Conservation (phyloP, 2,888 invertebrate genomes). For the Callimorpha dominula region DNA sequence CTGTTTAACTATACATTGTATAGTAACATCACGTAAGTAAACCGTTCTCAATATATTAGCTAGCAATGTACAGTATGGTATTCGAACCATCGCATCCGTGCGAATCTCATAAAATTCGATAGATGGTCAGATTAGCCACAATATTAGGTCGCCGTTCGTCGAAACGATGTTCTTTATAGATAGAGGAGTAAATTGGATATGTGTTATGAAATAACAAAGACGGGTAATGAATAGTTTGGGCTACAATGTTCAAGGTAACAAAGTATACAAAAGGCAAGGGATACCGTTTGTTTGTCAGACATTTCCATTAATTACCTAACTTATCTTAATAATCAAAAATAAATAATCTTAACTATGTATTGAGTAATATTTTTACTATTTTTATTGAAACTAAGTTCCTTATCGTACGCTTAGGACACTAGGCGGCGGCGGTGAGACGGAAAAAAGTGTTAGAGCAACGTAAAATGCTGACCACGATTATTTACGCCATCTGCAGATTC, state of each 20-base stretch:
- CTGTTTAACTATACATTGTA: background rate
- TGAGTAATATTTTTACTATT: no score
- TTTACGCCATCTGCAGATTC: no score
- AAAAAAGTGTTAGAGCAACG: no score
- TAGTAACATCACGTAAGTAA: background rate
- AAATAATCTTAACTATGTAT: no score
- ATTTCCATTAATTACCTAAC: background rate
- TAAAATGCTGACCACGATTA: no score
- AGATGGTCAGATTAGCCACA: conserved; percentile 31
- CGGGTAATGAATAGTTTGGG: conserved; percentile 13
- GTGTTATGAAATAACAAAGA: conserved; percentile 15
- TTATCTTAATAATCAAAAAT: no score
- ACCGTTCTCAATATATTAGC: background rate
- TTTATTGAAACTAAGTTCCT: no score
- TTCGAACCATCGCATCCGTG: background rate
- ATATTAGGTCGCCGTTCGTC: conserved; percentile 39
- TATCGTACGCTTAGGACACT: no score
- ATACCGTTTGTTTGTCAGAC: background rate
- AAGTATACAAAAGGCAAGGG: conserved; percentile 11
- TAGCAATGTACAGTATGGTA: background rate
- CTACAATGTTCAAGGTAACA: background rate
- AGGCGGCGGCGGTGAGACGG: no score
- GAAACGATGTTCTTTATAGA: conserved; percentile 29
- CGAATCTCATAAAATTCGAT: conserved; percentile 2
- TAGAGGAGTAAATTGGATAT: conserved; percentile 32